Evolutionary conservation across 2,113 vertebrate genomes (phyloP).

Genomic region (Clarias batrachus): DNA sequence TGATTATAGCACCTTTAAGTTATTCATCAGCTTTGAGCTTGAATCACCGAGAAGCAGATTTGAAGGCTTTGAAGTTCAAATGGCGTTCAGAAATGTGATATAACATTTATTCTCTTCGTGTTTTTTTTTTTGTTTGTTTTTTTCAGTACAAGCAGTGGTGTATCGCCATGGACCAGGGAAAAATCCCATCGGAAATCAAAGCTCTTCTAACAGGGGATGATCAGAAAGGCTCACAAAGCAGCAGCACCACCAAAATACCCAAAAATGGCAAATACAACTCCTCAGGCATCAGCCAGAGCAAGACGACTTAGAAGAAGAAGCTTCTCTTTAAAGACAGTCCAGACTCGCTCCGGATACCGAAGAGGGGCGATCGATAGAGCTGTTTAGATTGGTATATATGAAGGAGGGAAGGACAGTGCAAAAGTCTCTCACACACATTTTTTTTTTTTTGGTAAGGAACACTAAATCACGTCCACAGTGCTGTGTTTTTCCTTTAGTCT

Average conservation of each 20-base stretch:
- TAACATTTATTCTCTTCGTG: neutral
- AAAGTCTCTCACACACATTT: neutral
- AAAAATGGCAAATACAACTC: conserved; percentile 77
- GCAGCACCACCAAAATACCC: conserved; percentile 69
- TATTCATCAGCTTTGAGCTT: neutral
- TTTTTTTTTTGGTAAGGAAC: neutral
- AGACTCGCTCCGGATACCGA: neutral
- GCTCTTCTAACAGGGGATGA: conserved; percentile 93
- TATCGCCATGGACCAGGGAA: conserved; percentile 95
- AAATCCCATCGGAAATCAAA: conserved; percentile 98
- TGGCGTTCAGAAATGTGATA: neutral
- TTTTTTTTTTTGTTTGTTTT: conserved; percentile 11
- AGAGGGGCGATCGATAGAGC: neutral
- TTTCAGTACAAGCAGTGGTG: conserved; percentile 98
- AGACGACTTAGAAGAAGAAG: conserved; percentile 53
- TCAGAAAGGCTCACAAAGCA: conserved; percentile 76
- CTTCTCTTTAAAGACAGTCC: neutral
- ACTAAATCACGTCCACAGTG: conserved; percentile 29
- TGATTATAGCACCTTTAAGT: too few relatives aligned
- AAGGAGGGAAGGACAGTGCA: conserved; percentile 19
- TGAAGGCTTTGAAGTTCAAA: neutral
- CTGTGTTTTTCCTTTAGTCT: neutral
- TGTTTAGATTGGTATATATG: neutral
- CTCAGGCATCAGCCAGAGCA: conserved; percentile 71
- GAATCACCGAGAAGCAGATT: neutral